Evolutionary conservation across 2,113 vertebrate genomes (phyloP).

Genomic region (Hyla sarda): DNA sequence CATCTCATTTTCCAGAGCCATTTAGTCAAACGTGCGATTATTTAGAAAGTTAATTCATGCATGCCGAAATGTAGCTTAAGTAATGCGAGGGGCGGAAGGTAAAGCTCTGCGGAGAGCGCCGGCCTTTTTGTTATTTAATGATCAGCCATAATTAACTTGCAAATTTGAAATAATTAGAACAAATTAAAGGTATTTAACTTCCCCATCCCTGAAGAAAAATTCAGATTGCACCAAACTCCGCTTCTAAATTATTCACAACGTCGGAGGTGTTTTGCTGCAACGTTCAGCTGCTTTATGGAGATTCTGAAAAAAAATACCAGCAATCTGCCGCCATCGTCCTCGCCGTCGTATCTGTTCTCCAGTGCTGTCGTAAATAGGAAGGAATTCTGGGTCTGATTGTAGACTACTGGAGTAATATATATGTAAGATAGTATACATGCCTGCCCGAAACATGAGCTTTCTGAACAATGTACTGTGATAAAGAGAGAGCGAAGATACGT

Average conservation of each 20-base stretch:
- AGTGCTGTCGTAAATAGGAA: background rate
- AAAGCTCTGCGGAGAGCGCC: conserved; percentile 82
- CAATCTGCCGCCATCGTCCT: conserved; percentile 68
- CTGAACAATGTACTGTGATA: too few species aligned
- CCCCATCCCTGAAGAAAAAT: conserved; percentile 87
- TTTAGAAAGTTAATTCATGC: conserved; percentile 88
- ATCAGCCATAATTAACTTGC: conserved; percentile 88
- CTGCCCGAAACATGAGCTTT: too few species aligned
- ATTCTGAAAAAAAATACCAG: conserved; percentile 76
- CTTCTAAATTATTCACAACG: conserved; percentile 89
- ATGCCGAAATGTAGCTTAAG: conserved; percentile 84
- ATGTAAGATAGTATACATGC: background rate
- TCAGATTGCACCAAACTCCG: conserved; percentile 86
- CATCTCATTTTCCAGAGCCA: conserved; percentile 82
- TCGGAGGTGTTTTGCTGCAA: conserved; percentile 77
- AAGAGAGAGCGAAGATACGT: too few species aligned
- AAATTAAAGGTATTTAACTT: conserved; percentile 92
- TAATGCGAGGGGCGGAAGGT: conserved; percentile 84
- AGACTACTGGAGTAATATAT: background rate
- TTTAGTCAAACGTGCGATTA: conserved; percentile 85
- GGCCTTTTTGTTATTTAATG: conserved; percentile 87
- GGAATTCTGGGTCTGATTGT: background rate
- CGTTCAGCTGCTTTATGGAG: conserved; percentile 63
- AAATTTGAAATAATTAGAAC: conserved; percentile 90
- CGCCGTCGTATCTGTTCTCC: background rate